phyloP scores from a whole-genome alignment of 2,888 invertebrate genomes.

The Netelia melanura region DNA sequence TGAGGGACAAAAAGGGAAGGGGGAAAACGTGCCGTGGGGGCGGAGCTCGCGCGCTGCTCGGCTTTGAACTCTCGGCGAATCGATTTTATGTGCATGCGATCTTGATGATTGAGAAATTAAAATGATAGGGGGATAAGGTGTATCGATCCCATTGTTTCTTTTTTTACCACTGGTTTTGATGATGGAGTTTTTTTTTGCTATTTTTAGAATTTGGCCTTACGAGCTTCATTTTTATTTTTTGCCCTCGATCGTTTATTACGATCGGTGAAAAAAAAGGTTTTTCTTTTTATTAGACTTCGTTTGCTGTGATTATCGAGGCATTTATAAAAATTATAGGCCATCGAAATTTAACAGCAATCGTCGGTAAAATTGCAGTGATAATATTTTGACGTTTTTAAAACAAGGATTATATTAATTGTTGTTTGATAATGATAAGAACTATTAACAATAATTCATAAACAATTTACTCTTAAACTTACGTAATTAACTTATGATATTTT shows the following conservation, averaged over 20 bases:
- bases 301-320: too few species aligned
- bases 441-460: not conserved
- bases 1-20: constrained; percentile 79
- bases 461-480: not conserved
- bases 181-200: not conserved
- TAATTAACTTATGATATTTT: not conserved
- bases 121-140: not conserved
- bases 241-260: too few species aligned
- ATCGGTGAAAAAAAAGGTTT: too few species aligned
- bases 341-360: too few species aligned
- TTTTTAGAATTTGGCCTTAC: too few species aligned
- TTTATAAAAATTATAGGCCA: too few species aligned
- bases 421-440: not conserved
- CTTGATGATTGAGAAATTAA: constrained; percentile 30
- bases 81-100: constrained; percentile 48
- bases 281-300: too few species aligned
- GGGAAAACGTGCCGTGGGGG: constrained; percentile 81
- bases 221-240: too few species aligned
- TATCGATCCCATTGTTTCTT: not conserved
- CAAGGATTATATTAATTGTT: not conserved
- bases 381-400: too few species aligned
- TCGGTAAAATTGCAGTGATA: too few species aligned
- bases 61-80: constrained; percentile 63
- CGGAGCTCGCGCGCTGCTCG: constrained; percentile 78
- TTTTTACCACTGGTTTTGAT: not conserved